Percentiles rank a stretch among this genome's conserved stretches.
phyloP scores from a whole-genome alignment of 1,140 invertebrate species.

The Heliothis subflexa region DNA sequence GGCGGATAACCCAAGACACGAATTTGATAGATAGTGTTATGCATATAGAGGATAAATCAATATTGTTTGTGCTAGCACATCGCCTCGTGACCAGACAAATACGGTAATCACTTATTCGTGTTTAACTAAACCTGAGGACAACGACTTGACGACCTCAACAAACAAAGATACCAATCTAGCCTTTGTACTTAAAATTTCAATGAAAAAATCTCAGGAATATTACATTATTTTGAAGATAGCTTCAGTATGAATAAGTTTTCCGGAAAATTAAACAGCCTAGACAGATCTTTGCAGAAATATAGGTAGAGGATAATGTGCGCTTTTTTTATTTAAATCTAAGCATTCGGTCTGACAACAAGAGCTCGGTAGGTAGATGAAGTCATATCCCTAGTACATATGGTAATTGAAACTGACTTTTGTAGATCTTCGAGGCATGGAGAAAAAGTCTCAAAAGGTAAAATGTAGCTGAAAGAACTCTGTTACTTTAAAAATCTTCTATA shows the following conservation, averaged over 20 bases:
- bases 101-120: conserved; percentile 7
- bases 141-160: not conserved
- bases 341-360: no score
- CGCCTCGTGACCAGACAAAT: not conserved
- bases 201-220: not conserved
- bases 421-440: no score
- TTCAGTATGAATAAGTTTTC: not conserved
- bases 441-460: no score
- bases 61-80: not conserved
- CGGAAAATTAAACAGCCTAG: no score
- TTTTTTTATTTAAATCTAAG: no score
- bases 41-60: not conserved
- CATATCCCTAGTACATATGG: no score
- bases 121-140: conserved; percentile 2
- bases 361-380: no score
- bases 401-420: no score
- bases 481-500: not conserved
- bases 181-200: not conserved
- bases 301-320: not conserved
- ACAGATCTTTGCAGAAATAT: not conserved
- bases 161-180: not conserved
- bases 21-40: conserved; percentile 8
- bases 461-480: not conserved
- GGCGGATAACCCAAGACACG: not conserved
- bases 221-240: not conserved